Conservation (phyloP, 2,113 vertebrate species). For the Maccullochella peelii region DNA sequence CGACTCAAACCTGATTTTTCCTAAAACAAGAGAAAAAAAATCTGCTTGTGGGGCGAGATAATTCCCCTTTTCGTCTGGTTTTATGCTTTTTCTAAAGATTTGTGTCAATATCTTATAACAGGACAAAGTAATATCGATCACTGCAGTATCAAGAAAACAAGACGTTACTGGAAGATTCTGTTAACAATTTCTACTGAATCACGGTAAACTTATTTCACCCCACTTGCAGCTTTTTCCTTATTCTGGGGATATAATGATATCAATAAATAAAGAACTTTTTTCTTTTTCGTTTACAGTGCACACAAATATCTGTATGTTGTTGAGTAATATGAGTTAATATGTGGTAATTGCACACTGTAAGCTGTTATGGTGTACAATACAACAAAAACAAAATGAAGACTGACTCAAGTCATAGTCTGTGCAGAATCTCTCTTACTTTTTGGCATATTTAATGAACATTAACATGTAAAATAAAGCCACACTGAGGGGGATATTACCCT, state of each 20-base stretch:
- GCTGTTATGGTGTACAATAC: neutral
- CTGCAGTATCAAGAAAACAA: neutral
- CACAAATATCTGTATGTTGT: neutral
- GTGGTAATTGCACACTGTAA: too few species aligned
- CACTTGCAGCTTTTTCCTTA: neutral
- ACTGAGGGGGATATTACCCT: constrained; percentile 79
- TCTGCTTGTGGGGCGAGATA: neutral
- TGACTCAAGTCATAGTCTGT: neutral
- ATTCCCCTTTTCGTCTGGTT: neutral
- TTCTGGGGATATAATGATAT: neutral
- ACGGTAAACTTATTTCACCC: neutral
- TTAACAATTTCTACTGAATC: neutral
- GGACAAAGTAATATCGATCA: neutral
- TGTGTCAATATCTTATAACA: too few species aligned
- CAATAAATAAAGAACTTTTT: neutral
- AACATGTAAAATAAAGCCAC: neutral
- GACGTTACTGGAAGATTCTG: neutral
- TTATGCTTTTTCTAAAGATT: neutral
- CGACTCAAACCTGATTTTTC: neutral
- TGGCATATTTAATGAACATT: neutral
- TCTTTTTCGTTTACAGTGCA: neutral
- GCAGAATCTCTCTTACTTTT: neutral
- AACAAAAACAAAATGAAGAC: neutral
- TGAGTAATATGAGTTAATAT: neutral
- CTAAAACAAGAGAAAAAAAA: neutral